Evolutionary conservation across 2,888 invertebrate genomes (phyloP).

Genomic region (Nomada flava): DNA sequence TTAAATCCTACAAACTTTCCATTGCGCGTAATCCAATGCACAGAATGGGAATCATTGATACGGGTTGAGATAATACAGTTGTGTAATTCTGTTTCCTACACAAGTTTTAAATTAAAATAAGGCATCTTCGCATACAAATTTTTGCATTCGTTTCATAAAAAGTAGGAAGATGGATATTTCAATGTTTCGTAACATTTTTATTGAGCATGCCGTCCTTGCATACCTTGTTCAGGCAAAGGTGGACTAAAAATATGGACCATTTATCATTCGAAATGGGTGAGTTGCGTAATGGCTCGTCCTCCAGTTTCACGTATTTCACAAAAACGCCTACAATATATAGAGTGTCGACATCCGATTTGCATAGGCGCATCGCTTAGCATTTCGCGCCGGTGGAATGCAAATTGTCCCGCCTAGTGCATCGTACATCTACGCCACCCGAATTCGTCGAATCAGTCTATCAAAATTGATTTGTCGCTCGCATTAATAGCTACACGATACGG

Average conservation of each 20-base stretch:
- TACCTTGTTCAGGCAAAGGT: background rate
- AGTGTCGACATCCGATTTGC: slow-evolving; percentile 65
- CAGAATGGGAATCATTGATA: background rate
- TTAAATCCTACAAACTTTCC: background rate
- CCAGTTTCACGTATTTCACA: slow-evolving; percentile 29
- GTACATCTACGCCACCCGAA: slow-evolving; percentile 20
- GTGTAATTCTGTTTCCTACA: background rate
- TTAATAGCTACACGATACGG: slow-evolving; percentile 24
- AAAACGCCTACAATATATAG: slow-evolving; percentile 41
- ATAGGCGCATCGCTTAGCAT: slow-evolving; percentile 49
- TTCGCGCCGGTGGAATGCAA: slow-evolving; percentile 26
- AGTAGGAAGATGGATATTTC: background rate
- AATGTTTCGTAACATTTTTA: background rate
- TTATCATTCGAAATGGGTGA: background rate
- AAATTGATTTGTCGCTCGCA: slow-evolving; percentile 40
- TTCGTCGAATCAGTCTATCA: slow-evolving; percentile 25
- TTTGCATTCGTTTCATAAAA: no score
- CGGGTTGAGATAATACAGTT: background rate
- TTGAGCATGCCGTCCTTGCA: background rate
- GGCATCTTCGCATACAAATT: background rate
- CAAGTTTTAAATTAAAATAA: background rate
- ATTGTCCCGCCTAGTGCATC: slow-evolving; percentile 41
- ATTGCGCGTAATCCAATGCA: background rate
- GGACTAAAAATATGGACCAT: background rate
- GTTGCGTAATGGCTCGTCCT: slow-evolving; percentile 15